Evolutionary conservation across 2,113 vertebrate genomes (phyloP), one percentile per base, ranked within the genome.

Genomic region (Megaceryle torquata): DNA sequence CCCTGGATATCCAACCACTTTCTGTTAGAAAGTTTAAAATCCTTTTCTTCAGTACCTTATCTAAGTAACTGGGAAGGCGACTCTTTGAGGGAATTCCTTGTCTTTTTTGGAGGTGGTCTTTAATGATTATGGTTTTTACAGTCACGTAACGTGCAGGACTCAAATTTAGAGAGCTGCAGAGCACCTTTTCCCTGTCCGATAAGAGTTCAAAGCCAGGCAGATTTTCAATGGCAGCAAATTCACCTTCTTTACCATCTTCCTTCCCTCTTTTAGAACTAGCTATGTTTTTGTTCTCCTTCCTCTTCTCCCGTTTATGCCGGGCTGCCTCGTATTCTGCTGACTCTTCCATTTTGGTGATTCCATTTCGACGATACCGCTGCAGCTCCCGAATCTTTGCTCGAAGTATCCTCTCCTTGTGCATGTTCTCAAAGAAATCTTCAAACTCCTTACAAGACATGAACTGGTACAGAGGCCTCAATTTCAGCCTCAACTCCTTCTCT

Each of bases 91-190:
- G 99, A 72, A 99, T 98, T 19, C 99, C 99, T 67, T 99, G 99
- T 39, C 99, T 97, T 79, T 99, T 99, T 97, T 99, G 99, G 48
- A 99, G 98, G 95, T 99, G 99, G 92, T 99, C 99, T 67, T 99
- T 99, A 96, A 99, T 99, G 89, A 99, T 99, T 70, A 99, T 99
- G 39, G 99, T 99, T 97, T 99, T 99, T 69, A 99, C 99, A 8
- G 99, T 99, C 94, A 99, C 98, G 5, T 99, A 99, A 67, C 99
- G 99, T 0, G 99, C 98, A 0, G 99, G 99, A 91, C 98, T 99
- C 77, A 99, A 95, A 88, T 98, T 99, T 18, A 99, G 96, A 6
- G 99, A 99, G 97, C 98, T 98, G 91, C 99, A 99, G 50, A 99
- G 98, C 70, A 99, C 98, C 95, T 99, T 99, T 97, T 99, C 99